Conservation (phyloP, 2,113 vertebrate genomes). For the Azemiops feae region DNA sequence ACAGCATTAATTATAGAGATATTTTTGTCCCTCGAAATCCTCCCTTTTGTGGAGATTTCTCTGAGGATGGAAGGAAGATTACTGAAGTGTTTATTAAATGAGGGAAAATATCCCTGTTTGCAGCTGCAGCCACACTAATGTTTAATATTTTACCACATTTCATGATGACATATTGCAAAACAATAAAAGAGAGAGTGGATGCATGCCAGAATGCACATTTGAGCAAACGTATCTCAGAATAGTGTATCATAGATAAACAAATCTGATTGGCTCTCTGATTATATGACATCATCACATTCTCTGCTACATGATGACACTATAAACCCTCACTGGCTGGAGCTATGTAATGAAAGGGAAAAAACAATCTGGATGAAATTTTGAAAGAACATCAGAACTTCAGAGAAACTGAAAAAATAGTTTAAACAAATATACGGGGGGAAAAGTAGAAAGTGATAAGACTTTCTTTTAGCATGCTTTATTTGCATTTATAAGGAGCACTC, state of each 20-base stretch:
- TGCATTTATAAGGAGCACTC: not conserved
- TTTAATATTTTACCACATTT: not conserved
- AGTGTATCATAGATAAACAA: not conserved
- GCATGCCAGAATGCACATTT: not conserved
- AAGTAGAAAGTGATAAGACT: not conserved
- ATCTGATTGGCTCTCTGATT: not conserved
- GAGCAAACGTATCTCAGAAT: not conserved
- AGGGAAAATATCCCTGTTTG: not conserved
- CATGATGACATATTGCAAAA: not conserved
- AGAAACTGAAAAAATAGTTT: not conserved
- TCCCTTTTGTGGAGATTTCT: not conserved
- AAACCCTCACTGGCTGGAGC: not conserved
- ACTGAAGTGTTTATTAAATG: not conserved
- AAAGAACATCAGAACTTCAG: not conserved
- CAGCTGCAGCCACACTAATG: not conserved
- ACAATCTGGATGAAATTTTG: not conserved
- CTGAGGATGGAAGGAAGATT: not conserved
- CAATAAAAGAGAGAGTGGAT: not conserved
- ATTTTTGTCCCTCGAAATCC: not conserved
- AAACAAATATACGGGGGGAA: not conserved
- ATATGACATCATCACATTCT: not conserved
- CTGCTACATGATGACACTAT: not conserved
- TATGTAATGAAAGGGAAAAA: not conserved
- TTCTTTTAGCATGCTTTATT: not conserved
- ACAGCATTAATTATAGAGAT: not conserved